phyloP scores from a whole-genome alignment of 2,888 invertebrate genomes.

The Brachyptera putata region DNA sequence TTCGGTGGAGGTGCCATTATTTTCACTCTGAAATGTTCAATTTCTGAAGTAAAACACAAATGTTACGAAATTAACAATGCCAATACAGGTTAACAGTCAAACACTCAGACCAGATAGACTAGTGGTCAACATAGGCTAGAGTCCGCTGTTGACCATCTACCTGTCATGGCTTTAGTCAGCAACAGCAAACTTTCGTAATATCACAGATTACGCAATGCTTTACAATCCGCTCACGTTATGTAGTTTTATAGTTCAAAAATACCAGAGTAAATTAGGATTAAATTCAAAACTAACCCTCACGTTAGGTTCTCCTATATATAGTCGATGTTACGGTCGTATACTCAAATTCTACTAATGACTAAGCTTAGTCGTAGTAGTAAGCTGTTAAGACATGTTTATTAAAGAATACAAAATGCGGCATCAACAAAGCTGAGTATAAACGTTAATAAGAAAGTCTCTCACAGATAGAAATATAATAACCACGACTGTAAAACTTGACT shows the following conservation, averaged over 20 bases:
- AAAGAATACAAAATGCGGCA: neutral
- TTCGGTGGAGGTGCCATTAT: too few species aligned
- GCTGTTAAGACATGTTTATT: conserved; percentile 10
- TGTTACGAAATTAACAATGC: too few species aligned
- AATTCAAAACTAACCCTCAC: neutral
- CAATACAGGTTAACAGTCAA: too few species aligned
- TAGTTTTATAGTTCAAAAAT: neutral
- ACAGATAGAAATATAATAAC: neutral
- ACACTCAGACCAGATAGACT: too few species aligned
- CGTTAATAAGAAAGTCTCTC: neutral
- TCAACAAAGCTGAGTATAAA: neutral
- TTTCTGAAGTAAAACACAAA: too few species aligned
- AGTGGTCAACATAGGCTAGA: too few species aligned
- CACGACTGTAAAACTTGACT: too few species aligned
- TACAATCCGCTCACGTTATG: neutral
- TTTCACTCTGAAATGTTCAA: too few species aligned
- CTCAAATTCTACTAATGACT: conserved; percentile 4
- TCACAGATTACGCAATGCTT: neutral
- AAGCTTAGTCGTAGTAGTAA: neutral
- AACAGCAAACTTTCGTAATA: too few species aligned
- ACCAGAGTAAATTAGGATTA: neutral
- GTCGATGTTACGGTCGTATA: neutral
- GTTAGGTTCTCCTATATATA: neutral
- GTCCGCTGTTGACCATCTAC: too few species aligned
- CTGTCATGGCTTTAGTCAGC: too few species aligned